Evolutionary conservation across 2,797 vertebrate species (phyloP).

Genomic region (Urophycis tenuis): DNA sequence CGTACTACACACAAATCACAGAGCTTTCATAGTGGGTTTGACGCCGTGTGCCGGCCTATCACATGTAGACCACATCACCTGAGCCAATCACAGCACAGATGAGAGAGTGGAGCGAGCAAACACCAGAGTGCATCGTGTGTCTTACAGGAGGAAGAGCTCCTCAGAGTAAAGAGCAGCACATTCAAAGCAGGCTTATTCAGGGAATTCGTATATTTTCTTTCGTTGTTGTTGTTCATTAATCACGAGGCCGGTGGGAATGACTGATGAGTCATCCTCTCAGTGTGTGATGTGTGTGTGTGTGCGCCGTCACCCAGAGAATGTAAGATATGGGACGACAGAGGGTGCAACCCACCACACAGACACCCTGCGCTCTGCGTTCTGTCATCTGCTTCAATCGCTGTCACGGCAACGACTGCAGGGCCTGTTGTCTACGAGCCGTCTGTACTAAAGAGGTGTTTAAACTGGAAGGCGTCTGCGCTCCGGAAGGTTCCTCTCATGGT

Average conservation of each 20-base stretch:
- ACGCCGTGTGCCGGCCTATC: no score
- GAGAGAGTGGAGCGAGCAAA: no score
- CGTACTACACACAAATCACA: no score
- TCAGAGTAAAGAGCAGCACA: not conserved
- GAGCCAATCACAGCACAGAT: no score
- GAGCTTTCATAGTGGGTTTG: no score
- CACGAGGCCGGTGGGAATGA: not conserved
- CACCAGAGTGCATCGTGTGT: no score
- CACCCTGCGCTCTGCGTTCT: not conserved
- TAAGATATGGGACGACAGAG: not conserved
- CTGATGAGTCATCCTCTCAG: not conserved
- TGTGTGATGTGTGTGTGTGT: not conserved
- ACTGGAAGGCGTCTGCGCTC: slow-evolving; percentile 30
- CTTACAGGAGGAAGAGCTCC: not conserved
- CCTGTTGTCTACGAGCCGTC: not conserved
- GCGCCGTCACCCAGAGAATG: not conserved
- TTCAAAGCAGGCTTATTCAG: not conserved
- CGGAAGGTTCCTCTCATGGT: slow-evolving; percentile 27
- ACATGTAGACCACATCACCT: no score
- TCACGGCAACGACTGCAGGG: slow-evolving; percentile 13
- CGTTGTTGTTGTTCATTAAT: not conserved
- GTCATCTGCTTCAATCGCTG: slow-evolving; percentile 12
- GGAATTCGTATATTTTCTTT: not conserved
- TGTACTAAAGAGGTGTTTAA: slow-evolving; percentile 17
- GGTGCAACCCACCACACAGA: not conserved